Evolutionary conservation across 2,888 invertebrate species (phyloP), one percentile per base, ranked within the genome.

Genomic region (Drosophila borborema): DNA sequence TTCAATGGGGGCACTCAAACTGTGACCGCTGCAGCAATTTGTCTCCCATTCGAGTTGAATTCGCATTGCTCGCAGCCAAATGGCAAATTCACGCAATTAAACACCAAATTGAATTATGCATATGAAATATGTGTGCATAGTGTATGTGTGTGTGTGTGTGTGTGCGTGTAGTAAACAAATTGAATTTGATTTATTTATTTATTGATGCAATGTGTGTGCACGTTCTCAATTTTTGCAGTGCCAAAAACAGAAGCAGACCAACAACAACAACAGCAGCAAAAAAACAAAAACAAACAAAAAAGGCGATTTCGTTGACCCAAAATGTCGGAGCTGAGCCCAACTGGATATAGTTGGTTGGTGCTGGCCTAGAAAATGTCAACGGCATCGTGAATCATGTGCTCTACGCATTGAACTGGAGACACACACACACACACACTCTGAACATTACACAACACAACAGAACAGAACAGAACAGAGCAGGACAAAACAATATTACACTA

Each of bases 131-230:
- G 70, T 38, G 51, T 43, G 14, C 16, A 20, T 14, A 23, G 20
- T 46, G 40, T 10, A 34, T 40, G n/a, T 49, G 6, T 65, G 18
- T 40, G 46, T 36, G 14, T 20, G 14, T 41, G 63, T 45, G 51
- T 53, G 81, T 70, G 66, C 53, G 72, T 81, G 72, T 70, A 54
- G 87, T 75, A 89, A 84, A 81, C 86, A 85, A 89, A 89, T 89
- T 85, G 90, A 85, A 86, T 83, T 86, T 86, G 89, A 85, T 85
- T 85, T 85, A 85, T 89, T 85, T 87, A 85, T 89, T 81, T 72
- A 81, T 72, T 72, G 77, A 66, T 49, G 75, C 71, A 71, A 56
- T 80, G 67, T 77, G 67, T 64, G 61, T 61, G 64, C 43, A 59
- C 61, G 68, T 48, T 68, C 61, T 45, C 67, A 72, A 81, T 66